These are phyloP conservation scores for Tympanoctomys barrerae DNA, from an alignment of 2,797 vertebrate genomes.

Conservation along the genomic window DNA sequence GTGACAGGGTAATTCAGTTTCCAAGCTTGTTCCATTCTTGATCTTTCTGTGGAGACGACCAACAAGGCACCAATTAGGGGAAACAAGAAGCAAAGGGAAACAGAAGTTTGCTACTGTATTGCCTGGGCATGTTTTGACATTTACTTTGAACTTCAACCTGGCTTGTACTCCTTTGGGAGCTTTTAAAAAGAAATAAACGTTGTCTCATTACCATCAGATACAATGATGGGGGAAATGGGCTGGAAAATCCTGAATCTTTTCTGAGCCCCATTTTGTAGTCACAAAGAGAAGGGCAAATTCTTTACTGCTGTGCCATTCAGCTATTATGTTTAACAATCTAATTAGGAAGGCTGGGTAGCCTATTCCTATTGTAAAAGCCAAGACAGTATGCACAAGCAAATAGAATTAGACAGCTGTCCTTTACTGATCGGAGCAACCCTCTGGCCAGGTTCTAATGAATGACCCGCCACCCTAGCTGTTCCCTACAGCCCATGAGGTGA, in stretches of 20 bases:
- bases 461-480: slow-evolving; percentile 27
- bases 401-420: slow-evolving; percentile 92
- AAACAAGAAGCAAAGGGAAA: slow-evolving; percentile 83
- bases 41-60: slow-evolving; percentile 65
- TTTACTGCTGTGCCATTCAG: slow-evolving; percentile 87
- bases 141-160: slow-evolving; percentile 88
- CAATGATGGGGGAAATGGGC: slow-evolving; percentile 88
- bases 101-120: slow-evolving; percentile 85
- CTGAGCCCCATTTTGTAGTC: slow-evolving; percentile 86
- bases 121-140: slow-evolving; percentile 86
- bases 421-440: slow-evolving; percentile 87
- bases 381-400: slow-evolving; percentile 89
- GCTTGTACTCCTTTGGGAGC: slow-evolving; percentile 85
- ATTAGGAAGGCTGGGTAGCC: slow-evolving; percentile 90
- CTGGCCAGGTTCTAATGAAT: slow-evolving; percentile 89
- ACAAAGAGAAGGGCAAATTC: slow-evolving; percentile 90
- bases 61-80: slow-evolving; percentile 88
- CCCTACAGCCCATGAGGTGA: slow-evolving; percentile 77
- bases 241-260: slow-evolving; percentile 89
- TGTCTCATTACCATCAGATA: slow-evolving; percentile 89
- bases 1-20: slow-evolving; percentile 81
- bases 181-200: slow-evolving; percentile 84
- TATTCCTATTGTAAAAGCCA: slow-evolving; percentile 89
- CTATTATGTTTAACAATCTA: slow-evolving; percentile 92
- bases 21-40: slow-evolving; percentile 70